Evolutionary conservation across 1,140 invertebrate species (phyloP), one percentile per base, ranked within the genome.

Genomic region (Caenorhabditis remanei): DNA sequence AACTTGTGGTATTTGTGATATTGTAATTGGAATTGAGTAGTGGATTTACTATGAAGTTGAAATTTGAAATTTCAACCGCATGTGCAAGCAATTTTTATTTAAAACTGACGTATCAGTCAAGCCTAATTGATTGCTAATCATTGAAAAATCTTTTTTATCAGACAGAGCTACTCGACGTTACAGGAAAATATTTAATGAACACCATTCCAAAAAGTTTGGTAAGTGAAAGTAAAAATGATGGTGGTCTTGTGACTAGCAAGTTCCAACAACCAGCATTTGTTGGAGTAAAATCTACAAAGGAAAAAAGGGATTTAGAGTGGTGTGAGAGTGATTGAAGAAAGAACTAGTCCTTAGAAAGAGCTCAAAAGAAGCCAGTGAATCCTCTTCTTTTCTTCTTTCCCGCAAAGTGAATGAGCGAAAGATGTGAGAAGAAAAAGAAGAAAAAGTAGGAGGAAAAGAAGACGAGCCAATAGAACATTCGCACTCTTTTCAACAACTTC

Each of bases 401-500:
- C 71, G 71, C 71, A 79, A 79, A 79, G 71, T 79, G 71, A 79
- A 79, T 79, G 71, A 79, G 71, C 21, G 46, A 79, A 79, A 79
- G 71, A 79, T 50, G 71, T 79, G 71, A 79, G 46, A 79, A 79
- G 71, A 53, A 24, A n/a, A 21, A 48, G 71, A 21, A 4, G 46
- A 53, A 79, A 9, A 79, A 67, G 32, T 40, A 61, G 58, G 11
- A 6, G 58, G 13, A 67, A 67, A 40, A 41, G 46, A 79, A 21
- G 71, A 50, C 46, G n/a, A 50, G 46, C 43, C 46, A 50, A 53
- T 50, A 79, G 71, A 79, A 50, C 71, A 79, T 79, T 79, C 43
- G 43, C 71, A 79, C 71, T 79, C 71, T 79, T 79, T 79, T 79
- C 71, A 79, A 79, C 71, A 79, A 79, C 71, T 79, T 53, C 71